Conservation (phyloP, 2,797 vertebrate species). For the Lithobates sylvaticus region DNA sequence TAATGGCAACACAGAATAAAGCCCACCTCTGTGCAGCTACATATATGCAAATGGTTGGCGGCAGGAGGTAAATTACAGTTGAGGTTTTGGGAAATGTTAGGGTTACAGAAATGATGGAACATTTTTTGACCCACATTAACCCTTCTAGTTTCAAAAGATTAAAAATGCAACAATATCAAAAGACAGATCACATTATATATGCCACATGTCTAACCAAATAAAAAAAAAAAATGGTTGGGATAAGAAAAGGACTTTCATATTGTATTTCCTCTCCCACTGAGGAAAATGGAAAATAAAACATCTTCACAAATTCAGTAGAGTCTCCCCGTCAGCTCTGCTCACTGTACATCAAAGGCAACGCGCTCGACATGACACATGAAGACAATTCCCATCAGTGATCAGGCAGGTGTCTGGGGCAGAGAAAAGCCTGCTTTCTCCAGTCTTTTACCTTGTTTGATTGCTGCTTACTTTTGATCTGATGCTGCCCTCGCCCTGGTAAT, state of each 20-base stretch:
- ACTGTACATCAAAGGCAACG: conserved; percentile 78
- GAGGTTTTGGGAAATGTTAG: too few relatives aligned
- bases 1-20: too few relatives aligned
- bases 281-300: conserved; percentile 71
- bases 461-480: conserved; percentile 86
- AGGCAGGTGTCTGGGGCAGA: conserved; percentile 79
- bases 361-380: conserved; percentile 73
- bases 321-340: conserved; percentile 69
- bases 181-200: conserved; percentile 21
- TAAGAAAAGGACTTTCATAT: conserved; percentile 20
- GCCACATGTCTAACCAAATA: conserved; percentile 23
- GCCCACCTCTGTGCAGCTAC: too few relatives aligned
- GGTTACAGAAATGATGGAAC: background rate
- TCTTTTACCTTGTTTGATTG: conserved; percentile 81
- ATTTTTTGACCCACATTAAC: background rate
- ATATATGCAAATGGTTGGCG: too few relatives aligned
- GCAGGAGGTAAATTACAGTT: too few relatives aligned
- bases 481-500: conserved; percentile 80
- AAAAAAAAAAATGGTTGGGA: conserved; percentile 14
- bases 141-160: background rate
- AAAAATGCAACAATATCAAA: background rate
- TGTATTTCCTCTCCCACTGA: conserved; percentile 49
- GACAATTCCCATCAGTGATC: conserved; percentile 75
- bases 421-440: conserved; percentile 77
- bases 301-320: conserved; percentile 68